These are phyloP conservation scores for Machimus rusticus DNA, from an alignment of 2,888 invertebrate genomes.

Conservation along the genomic window DNA sequence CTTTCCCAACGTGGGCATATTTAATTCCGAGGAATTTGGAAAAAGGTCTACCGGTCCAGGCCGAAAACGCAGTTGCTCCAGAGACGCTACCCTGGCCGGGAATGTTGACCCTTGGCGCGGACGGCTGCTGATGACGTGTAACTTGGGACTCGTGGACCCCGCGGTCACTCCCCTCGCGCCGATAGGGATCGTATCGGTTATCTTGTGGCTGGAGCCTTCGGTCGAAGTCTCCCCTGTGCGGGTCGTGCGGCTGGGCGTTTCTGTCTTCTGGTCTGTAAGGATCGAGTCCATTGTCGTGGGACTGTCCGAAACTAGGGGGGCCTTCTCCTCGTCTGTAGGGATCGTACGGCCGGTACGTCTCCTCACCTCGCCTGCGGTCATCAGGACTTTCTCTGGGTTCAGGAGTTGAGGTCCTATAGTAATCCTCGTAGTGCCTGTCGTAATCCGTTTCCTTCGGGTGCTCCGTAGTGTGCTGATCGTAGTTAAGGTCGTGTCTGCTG, in stretches of 20 bases:
- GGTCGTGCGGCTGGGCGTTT: not conserved
- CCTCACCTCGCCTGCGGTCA: not conserved
- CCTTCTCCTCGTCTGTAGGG: not conserved
- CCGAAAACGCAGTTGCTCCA: constrained; percentile 55
- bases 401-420: not conserved
- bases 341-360: not conserved
- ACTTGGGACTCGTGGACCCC: not conserved
- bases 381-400: not conserved
- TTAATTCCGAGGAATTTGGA: constrained; percentile 59
- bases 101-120: constrained; percentile 51
- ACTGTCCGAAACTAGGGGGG: not conserved
- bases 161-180: not conserved
- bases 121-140: not conserved
- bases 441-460: not conserved
- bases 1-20: constrained; percentile 59
- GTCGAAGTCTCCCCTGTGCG: not conserved
- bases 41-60: constrained; percentile 57
- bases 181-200: not conserved
- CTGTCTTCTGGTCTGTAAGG: not conserved
- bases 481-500: not conserved
- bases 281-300: not conserved
- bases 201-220: not conserved
- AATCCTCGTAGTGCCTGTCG: not conserved
- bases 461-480: not conserved
- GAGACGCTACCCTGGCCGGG: constrained; percentile 56